Evolutionary conservation across 2,113 vertebrate species (phyloP).

Genomic region (Macquaria australasica): DNA sequence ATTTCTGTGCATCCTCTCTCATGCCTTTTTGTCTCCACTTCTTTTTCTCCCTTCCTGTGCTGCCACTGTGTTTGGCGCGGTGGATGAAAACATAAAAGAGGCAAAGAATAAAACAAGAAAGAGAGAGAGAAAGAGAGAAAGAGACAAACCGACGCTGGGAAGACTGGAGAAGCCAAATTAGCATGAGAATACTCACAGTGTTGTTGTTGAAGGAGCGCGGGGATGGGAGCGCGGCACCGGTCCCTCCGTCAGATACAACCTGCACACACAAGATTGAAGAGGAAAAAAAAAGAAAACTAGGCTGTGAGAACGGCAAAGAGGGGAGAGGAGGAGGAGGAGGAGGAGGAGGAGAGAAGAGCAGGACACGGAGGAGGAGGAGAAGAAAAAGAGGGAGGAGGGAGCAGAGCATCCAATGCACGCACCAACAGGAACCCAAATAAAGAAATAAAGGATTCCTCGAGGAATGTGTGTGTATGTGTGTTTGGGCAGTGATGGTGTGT

Average conservation of each 20-base stretch:
- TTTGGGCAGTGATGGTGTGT: slow-evolving; percentile 46
- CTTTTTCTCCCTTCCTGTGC: slow-evolving; percentile 47
- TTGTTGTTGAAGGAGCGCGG: slow-evolving; percentile 68
- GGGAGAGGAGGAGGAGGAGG: slow-evolving; percentile 59
- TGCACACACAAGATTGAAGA: slow-evolving; percentile 78
- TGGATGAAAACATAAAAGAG: slow-evolving; percentile 61
- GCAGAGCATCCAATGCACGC: slow-evolving; percentile 72
- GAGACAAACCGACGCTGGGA: slow-evolving; percentile 43
- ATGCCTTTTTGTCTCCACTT: slow-evolving; percentile 61
- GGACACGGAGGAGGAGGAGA: slow-evolving; percentile 52
- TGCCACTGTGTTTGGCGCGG: slow-evolving; percentile 34
- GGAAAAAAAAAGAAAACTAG: slow-evolving; percentile 75
- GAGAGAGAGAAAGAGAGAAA: background rate
- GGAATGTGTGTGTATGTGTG: slow-evolving; percentile 51
- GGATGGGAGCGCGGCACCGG: slow-evolving; percentile 71
- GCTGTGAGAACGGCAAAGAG: slow-evolving; percentile 75
- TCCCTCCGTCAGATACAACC: slow-evolving; percentile 80
- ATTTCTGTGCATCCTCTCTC: slow-evolving; percentile 56
- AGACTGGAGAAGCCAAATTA: slow-evolving; percentile 64
- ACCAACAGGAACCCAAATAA: slow-evolving; percentile 74
- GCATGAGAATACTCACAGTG: slow-evolving; percentile 81
- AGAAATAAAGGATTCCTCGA: slow-evolving; percentile 76
- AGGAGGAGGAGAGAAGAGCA: slow-evolving; percentile 52
- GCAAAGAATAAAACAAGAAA: slow-evolving; percentile 36
- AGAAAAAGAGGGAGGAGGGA: slow-evolving; percentile 57